Evolutionary conservation across 1,140 invertebrate species (phyloP).

Genomic region (Neuroterus valhalla): DNA sequence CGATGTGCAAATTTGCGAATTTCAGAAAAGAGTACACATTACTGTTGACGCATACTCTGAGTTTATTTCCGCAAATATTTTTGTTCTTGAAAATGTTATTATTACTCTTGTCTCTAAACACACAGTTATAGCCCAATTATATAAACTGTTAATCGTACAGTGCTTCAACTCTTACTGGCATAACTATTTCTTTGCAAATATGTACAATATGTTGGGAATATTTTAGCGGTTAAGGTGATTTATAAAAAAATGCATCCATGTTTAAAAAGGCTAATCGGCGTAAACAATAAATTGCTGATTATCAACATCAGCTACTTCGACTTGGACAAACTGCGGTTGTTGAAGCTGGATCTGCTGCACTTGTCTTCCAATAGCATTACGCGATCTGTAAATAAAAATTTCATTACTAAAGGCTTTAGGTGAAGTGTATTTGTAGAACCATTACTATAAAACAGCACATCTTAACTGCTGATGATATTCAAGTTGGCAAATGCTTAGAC

Average conservation of each 20-base stretch:
- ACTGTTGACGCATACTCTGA: slow-evolving; percentile 38
- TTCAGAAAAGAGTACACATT: slow-evolving; percentile 51
- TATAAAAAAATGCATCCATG: slow-evolving; percentile 65
- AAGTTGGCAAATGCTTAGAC: no score
- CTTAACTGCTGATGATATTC: no score
- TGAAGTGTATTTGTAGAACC: no score
- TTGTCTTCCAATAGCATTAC: slow-evolving; percentile 76
- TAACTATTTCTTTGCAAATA: slow-evolving; percentile 68
- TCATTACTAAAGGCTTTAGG: no score
- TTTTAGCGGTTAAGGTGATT: slow-evolving; percentile 71
- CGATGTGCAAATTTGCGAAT: slow-evolving; percentile 63
- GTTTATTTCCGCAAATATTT: slow-evolving; percentile 49
- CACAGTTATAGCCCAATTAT: slow-evolving; percentile 60
- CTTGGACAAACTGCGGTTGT: slow-evolving; percentile 81
- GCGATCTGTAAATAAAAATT: slow-evolving; percentile 68
- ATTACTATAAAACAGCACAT: no score
- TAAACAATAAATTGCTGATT: slow-evolving; percentile 83
- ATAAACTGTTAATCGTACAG: slow-evolving; percentile 40
- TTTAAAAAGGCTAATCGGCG: slow-evolving; percentile 78
- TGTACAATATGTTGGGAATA: slow-evolving; percentile 73
- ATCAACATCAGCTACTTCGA: slow-evolving; percentile 79
- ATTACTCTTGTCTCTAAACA: slow-evolving; percentile 56
- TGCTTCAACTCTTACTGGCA: slow-evolving; percentile 36
- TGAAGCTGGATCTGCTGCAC: slow-evolving; percentile 76
- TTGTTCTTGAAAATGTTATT: slow-evolving; percentile 54